A percentile compares a stretch with the other conserved stretches of the same genome.
Evolutionary conservation across 1,140 invertebrate species (phyloP).

Genomic region (Heterodera carotae): DNA sequence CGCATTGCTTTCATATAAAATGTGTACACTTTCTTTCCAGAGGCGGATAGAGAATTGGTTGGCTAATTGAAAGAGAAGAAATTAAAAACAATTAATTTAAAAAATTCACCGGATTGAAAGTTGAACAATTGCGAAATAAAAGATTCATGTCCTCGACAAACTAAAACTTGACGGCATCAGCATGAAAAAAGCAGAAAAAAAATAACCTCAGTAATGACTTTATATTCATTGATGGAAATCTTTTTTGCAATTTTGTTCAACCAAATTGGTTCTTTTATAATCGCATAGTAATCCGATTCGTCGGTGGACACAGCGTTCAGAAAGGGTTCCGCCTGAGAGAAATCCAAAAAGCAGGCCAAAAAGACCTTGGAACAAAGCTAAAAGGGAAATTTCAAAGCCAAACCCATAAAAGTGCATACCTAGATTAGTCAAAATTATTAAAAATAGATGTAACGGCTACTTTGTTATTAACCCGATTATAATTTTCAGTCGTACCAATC

Average conservation of each 20-base stretch:
- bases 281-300: slow-evolving; percentile 31
- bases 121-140: slow-evolving; percentile 52
- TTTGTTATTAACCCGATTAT: slow-evolving; percentile 9
- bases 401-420: no score
- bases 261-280: slow-evolving; percentile 47
- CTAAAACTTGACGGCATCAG: slow-evolving; percentile 18
- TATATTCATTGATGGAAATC: slow-evolving; percentile 25
- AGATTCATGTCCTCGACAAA: slow-evolving; percentile 54
- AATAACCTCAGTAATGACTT: slow-evolving; percentile 5
- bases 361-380: slow-evolving; percentile 52
- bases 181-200: background rate
- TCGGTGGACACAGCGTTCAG: slow-evolving; percentile 31
- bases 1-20: slow-evolving; percentile 42
- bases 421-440: background rate
- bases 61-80: slow-evolving; percentile 35
- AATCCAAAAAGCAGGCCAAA: slow-evolving; percentile 45
- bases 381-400: slow-evolving; percentile 29
- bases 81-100: slow-evolving; percentile 4
- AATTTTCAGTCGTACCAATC: slow-evolving; percentile 23
- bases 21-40: slow-evolving; percentile 39
- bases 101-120: slow-evolving; percentile 44
- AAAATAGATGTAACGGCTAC: slow-evolving; percentile 6
- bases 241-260: slow-evolving; percentile 37
- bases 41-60: slow-evolving; percentile 15
- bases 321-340: slow-evolving; percentile 39